Evolutionary conservation across 2,113 vertebrate genomes (phyloP), one percentile per base, ranked within the genome.

Genomic region (Centrocercus urophasianus): DNA sequence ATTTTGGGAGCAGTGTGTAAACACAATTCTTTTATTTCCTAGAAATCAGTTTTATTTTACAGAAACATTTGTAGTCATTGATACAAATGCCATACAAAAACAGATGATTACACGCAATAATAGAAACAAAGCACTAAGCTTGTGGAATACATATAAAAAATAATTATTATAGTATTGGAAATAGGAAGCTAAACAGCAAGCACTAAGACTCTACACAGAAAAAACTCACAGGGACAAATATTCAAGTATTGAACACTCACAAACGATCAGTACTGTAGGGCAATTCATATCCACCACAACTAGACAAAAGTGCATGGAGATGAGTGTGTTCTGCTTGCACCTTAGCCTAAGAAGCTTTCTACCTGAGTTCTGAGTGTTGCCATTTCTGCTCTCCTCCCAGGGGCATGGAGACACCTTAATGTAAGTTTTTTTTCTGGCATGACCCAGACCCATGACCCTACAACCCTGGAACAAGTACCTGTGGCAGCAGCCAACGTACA

Each of bases 11-110:
- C 3, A 1, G 6, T 80, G n/a, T 77, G 10, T 21, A 85, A 81
- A 93, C 4, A 73, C n/a, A 75, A 59, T 5, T 57, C 24, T 69
- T 57, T 45, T 13, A 42, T 66, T 89, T 93, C 42, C 42, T 60
- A 52, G 47, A 76, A 89, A 76, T 73, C 42, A 63, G n/a, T 88
- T 72, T 77, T 74, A 54, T 91, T 90, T 88, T 77, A 80, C 30
- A 71, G 59, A 88, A 93, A 70, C 3, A 38, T 73, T 66, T 91
- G 36, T 67, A 86, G 11, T 34, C 71, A 80, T 67, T 59, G 42
- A 88, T 91, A 83, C 8, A 42, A 78, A 45, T 42, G 48, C 13
- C 56, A 80, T 32, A 13, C 30, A 80, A 32, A 82, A 85, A 17
- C 14, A 91, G 20, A 6, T 36, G 66, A 13, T 59, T 69, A 60